These are phyloP conservation scores for Paelopatides confundens DNA, from an alignment of 53 echinoderm and acorn worm genomes.

Conservation along the genomic window DNA sequence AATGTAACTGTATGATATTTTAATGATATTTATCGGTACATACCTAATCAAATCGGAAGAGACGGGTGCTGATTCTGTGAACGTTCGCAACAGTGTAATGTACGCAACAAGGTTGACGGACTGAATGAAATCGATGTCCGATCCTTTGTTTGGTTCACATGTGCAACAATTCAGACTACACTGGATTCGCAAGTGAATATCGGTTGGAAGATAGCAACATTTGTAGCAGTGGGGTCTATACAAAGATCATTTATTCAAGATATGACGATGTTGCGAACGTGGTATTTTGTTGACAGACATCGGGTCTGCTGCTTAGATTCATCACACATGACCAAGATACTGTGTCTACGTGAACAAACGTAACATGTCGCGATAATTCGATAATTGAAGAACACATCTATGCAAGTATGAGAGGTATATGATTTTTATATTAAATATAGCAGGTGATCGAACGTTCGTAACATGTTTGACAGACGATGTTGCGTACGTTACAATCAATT, in stretches of 20 bases:
- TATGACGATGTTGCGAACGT: too few species aligned
- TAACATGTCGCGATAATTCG: neutral
- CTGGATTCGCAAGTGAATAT: neutral
- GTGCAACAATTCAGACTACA: neutral
- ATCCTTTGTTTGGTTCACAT: neutral
- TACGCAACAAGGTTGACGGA: too few species aligned
- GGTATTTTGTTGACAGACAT: constrained; percentile 21
- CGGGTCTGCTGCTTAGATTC: neutral
- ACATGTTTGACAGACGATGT: constrained; percentile 21
- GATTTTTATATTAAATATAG: neutral
- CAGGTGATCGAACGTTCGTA: constrained; percentile 6
- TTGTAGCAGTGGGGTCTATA: too few species aligned
- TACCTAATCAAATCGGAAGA: too few species aligned
- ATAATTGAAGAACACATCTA: constrained; percentile 10
- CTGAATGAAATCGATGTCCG: too few species aligned
- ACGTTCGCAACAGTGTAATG: too few species aligned
- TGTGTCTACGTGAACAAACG: neutral
- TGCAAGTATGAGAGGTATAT: constrained; percentile 10
- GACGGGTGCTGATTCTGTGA: too few species aligned
- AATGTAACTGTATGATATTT: too few species aligned
- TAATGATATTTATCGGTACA: too few species aligned
- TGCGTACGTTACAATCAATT: constrained; percentile 17
- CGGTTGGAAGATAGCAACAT: too few species aligned
- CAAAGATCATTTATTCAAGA: too few species aligned
- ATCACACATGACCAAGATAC: neutral